Evolutionary conservation across 2,113 vertebrate species (phyloP), one percentile per base, ranked within the genome.

Genomic region (Heloderma charlesbogerti): DNA sequence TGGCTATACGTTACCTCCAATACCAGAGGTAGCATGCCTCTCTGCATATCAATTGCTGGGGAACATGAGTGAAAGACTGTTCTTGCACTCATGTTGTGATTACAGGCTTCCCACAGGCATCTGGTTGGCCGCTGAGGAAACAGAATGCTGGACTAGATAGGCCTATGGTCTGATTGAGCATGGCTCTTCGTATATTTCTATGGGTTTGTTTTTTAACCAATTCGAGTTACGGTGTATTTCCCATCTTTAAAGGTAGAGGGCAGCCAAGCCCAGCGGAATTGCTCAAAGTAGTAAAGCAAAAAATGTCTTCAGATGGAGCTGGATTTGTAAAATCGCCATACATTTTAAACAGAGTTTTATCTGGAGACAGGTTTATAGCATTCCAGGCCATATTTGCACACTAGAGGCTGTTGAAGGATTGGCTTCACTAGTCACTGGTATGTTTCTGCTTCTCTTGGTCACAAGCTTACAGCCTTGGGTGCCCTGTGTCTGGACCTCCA

Each of bases 191-290:
- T 63, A 4, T 20, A 63, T 63, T 60, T 13, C 15, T 60, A 12
- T 60, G 16, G 57, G 57, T 60, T 60, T 13, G 12, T 48, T n/a
- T 54, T 31, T 29, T 7, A 2, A 69, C n/a, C 1, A 1, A 40
- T 15, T 25, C 82, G 86, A 69, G 2, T 71, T 40, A 0, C 18
- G 40, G 75, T 92, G 89, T 82, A 45, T 27, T 29, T 95, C 87
- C 74, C 37, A 43, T 4, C 0, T 84, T 43, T 72, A 48, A 92
- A 87, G 92, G 69, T 90, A 97, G 96, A 89, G 95, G 96, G 96
- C 96, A 93, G 92, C 92, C 90, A 0, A 92, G 48, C 29, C 88
- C 94, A 9, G 7, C 86, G 0, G 79, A 91, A 1, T 0, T 20
- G 20, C 12, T 0, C 63, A 57, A 66, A 86, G 54, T 74, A 2